These are phyloP conservation scores for Ennomos quercinarius DNA, from an alignment of 2,888 invertebrate genomes.

Conservation along the genomic window DNA sequence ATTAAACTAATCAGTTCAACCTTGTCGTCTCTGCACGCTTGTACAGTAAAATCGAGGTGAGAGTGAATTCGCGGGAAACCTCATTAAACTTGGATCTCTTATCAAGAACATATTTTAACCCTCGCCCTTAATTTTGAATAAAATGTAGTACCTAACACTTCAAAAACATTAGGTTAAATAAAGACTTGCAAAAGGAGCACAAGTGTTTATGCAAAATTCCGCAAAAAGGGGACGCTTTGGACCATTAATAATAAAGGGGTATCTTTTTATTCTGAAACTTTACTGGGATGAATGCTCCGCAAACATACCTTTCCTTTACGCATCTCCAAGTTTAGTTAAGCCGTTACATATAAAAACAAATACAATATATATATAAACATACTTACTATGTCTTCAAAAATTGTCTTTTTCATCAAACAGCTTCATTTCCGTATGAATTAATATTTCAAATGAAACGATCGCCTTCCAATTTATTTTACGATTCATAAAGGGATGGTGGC, in stretches of 20 bases:
- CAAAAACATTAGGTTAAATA: conserved; percentile 14
- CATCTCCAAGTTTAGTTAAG: too few relatives aligned
- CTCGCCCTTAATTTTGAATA: conserved; percentile 34
- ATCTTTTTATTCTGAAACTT: conserved; percentile 62
- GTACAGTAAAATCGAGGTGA: conserved; percentile 51
- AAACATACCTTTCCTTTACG: conserved; percentile 32
- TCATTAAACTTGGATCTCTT: conserved; percentile 72
- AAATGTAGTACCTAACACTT: conserved; percentile 34
- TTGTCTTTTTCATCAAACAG: conserved; percentile 1
- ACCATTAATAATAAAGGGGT: conserved; percentile 73
- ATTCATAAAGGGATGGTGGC: conserved; percentile 24
- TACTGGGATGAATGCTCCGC: conserved; percentile 54
- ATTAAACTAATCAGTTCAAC: conserved; percentile 67
- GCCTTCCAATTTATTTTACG: conserved; percentile 33
- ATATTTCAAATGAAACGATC: conserved; percentile 22
- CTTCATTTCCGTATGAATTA: conserved; percentile 11
- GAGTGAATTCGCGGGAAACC: conserved; percentile 65
- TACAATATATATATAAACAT: too few relatives aligned
- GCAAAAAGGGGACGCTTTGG: conserved; percentile 61
- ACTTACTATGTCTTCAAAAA: too few relatives aligned
- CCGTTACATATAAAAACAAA: too few relatives aligned
- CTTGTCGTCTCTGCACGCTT: conserved; percentile 57
- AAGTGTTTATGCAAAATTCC: conserved; percentile 51
- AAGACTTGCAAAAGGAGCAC: conserved; percentile 34
- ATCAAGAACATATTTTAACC: conserved; percentile 28